Evolutionary conservation across 2,113 vertebrate species (phyloP), one percentile per base, ranked within the genome.

Genomic region (Terrapene triunguis): DNA sequence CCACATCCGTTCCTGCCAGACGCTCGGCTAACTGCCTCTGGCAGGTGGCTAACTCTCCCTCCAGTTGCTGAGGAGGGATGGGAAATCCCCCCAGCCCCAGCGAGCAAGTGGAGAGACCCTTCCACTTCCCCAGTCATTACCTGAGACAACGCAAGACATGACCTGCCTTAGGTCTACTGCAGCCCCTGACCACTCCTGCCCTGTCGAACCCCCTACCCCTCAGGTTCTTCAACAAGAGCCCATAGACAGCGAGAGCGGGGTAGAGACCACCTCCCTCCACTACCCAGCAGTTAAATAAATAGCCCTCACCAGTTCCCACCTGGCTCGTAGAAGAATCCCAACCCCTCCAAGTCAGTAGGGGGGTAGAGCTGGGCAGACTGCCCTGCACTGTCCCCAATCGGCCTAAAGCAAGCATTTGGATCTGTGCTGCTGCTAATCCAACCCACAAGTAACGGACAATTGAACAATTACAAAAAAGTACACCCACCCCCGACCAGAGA

Each of bases 1-100:
- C 84, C 87, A 85, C 87, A 89, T 89, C 92, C 87, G 84, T 89
- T 74, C 87, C 59, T 51, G 69, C 62, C 50, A 85, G 82, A 93
- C 55, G 3, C 78, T 85, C 87, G 21, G 35, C 50, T 51, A 44
- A 59, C 51, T 14, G 59, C 87, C 81, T 38, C 57, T 78, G 42
- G 74, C 38, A 42, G 74, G 38, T 42, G 38, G 17, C 65, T 72
- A 19, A 10, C 65, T 72, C 78, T 80, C 48, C 76, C 47, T 80
- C 29, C 2, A 72, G 65, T 38, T 25, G 6, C 78, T 48, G 12
- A 50, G 44, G 44, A 80, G 78, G 78, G 78, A 72, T 38, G 65
- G 25, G 16, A 80, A 80, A 80, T 13, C 78, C 22, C 78, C 27
- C 24, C 44, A 32, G 38, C 29, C 59, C 62, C 17, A 69, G 65